Conservation (phyloP, 2,888 invertebrate genomes). For the Carcina quercana region DNA sequence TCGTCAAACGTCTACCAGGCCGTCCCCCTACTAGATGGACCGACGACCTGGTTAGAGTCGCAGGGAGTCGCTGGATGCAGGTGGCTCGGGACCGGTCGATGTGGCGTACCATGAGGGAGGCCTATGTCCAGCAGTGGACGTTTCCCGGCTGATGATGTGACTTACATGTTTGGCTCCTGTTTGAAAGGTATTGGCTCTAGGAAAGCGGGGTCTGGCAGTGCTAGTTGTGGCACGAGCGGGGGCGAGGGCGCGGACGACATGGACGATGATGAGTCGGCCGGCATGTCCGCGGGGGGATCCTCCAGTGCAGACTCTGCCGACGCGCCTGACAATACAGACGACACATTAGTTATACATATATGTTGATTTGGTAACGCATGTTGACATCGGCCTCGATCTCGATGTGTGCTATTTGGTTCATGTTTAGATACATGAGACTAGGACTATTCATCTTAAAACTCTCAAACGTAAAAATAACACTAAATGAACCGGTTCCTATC, state of each 20-base stretch:
- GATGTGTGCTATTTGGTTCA: too few relatives aligned
- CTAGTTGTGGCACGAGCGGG: slow-evolving; percentile 39
- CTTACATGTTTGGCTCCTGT: slow-evolving; percentile 62
- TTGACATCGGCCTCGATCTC: too few relatives aligned
- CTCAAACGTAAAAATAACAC: too few relatives aligned
- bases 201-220: slow-evolving; percentile 31
- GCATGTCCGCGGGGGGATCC: slow-evolving; percentile 20
- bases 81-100: too few relatives aligned
- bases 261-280: slow-evolving; percentile 16
- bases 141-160: not conserved
- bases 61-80: not conserved
- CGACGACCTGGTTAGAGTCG: not conserved
- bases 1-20: not conserved
- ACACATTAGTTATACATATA: too few relatives aligned
- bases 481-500: too few relatives aligned
- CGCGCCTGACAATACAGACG: slow-evolving; percentile 39
- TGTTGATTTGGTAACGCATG: too few relatives aligned
- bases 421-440: too few relatives aligned
- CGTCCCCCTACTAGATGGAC: not conserved
- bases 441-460: too few relatives aligned
- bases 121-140: too few relatives aligned
- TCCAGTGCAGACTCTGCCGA: slow-evolving; percentile 47
- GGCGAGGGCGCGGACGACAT: slow-evolving; percentile 32
- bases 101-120: too few relatives aligned
- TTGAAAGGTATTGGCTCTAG: slow-evolving; percentile 54